Evolutionary conservation across 2,888 invertebrate species (phyloP).

Genomic region (Diaphora mendica): DNA sequence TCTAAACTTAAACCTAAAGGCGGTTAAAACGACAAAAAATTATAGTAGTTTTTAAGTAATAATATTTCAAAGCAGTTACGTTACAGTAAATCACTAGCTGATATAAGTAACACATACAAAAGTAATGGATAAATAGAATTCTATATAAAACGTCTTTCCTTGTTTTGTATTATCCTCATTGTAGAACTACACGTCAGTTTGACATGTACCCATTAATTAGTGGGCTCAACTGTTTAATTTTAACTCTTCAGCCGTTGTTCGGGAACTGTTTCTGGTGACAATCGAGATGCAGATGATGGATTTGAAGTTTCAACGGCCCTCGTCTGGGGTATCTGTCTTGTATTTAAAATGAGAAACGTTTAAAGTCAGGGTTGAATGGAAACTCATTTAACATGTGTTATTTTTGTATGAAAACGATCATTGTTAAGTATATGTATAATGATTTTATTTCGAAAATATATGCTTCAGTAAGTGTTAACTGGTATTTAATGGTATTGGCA

Average conservation of each 20-base stretch:
- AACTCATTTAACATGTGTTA: neutral
- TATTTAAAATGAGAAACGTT: neutral
- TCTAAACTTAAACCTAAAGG: no score
- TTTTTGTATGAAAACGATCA: neutral
- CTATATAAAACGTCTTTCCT: constrained; percentile 58
- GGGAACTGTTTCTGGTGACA: constrained; percentile 12
- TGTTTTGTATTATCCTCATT: constrained; percentile 59
- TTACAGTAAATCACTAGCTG: neutral
- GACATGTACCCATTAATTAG: constrained; percentile 42
- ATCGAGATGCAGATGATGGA: constrained; percentile 22
- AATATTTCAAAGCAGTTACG: neutral
- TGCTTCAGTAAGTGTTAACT: no score
- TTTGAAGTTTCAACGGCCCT: constrained; percentile 15
- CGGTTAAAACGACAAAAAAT: no score
- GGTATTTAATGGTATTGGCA: no score
- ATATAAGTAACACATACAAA: neutral
- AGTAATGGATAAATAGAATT: constrained; percentile 8
- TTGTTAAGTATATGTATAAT: neutral
- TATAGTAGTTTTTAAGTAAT: no score
- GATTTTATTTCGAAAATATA: no score
- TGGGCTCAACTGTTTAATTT: constrained; percentile 43
- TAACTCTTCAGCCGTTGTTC: constrained; percentile 29
- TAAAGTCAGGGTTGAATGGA: neutral
- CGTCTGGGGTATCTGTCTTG: neutral
- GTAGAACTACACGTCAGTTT: constrained; percentile 16